phyloP scores from a whole-genome alignment of 2,888 invertebrate species.

The Drosophila mulleri region DNA sequence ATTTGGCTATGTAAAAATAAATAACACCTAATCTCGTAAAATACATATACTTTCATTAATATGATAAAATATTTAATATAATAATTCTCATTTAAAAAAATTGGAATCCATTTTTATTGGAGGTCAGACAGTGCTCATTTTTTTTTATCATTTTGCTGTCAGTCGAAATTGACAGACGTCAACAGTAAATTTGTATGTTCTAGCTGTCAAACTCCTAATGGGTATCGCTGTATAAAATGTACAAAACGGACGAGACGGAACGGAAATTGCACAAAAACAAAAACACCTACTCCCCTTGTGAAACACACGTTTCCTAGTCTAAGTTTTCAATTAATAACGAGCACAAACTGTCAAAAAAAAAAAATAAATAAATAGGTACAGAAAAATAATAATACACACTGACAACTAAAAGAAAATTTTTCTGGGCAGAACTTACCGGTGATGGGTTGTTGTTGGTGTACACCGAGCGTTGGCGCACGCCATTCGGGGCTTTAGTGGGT shows the following conservation, averaged over 20 bases:
- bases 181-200: neutral
- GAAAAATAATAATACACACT: neutral
- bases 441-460: constrained; percentile 22
- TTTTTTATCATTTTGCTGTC: too few relatives aligned
- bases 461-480: constrained; percentile 82
- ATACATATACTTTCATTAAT: neutral
- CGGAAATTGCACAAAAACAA: neutral
- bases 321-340: neutral
- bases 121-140: too few relatives aligned
- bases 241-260: neutral
- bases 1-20: neutral
- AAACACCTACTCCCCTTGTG: neutral
- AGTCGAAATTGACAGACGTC: too few relatives aligned
- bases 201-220: neutral
- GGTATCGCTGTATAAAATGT: neutral
- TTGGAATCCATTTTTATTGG: too few relatives aligned
- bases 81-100: too few relatives aligned
- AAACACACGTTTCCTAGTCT: neutral
- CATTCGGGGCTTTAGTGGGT: constrained; percentile 79
- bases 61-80: too few relatives aligned
- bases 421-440: neutral
- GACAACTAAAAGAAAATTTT: neutral
- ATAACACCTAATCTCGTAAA: neutral
- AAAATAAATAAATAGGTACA: too few relatives aligned
- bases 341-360: neutral